Evolutionary conservation across 2,888 invertebrate species (phyloP).

Genomic region (Troides aeacus): DNA sequence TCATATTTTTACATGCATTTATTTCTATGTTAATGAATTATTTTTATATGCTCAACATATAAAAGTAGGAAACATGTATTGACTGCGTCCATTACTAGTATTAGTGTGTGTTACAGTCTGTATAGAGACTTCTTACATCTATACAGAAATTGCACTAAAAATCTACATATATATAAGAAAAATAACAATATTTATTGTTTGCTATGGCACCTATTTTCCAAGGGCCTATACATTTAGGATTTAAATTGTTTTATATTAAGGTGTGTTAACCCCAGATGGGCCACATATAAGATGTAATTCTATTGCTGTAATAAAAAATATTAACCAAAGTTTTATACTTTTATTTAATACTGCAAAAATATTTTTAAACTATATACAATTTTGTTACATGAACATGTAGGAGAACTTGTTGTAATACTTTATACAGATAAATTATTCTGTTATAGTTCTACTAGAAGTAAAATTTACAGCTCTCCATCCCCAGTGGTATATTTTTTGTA

Average conservation of each 20-base stretch:
- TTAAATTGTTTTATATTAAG: constrained; percentile 72
- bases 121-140: constrained; percentile 17
- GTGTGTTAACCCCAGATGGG: constrained; percentile 51
- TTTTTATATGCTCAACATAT: constrained; percentile 73
- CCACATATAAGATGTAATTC: constrained; percentile 63
- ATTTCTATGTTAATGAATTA: constrained; percentile 73
- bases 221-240: constrained; percentile 67
- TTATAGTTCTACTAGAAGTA: neutral
- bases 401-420: neutral
- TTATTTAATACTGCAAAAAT: constrained; percentile 31
- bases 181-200: constrained; percentile 39
- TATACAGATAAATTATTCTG: neutral
- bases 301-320: constrained; percentile 63
- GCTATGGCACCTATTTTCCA: constrained; percentile 45
- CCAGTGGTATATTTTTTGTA: constrained; percentile 74
- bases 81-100: constrained; percentile 65
- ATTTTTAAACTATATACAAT: constrained; percentile 16
- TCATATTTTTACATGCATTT: constrained; percentile 77
- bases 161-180: constrained; percentile 30
- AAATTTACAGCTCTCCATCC: constrained; percentile 57
- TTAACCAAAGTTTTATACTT: constrained; percentile 32
- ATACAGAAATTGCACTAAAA: constrained; percentile 26
- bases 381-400: neutral
- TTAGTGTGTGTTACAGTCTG: constrained; percentile 46
- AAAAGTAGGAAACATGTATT: constrained; percentile 56